Conservation (phyloP, 2,888 invertebrate genomes). For the Synanthedon myopaeformis region DNA sequence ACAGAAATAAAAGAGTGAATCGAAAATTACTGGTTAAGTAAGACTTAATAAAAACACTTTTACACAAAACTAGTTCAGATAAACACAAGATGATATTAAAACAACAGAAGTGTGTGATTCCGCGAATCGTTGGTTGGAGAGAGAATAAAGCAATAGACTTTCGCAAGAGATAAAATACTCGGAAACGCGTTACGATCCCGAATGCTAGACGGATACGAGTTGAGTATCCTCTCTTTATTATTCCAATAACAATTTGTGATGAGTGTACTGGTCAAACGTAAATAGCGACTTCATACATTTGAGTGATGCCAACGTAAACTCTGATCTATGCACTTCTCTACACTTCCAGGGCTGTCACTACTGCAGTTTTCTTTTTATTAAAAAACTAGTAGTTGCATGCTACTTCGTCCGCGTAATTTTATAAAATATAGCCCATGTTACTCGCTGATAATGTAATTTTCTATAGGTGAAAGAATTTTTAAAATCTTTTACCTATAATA, state of each 20-base stretch:
- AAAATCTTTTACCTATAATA: no score
- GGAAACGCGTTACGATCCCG: constrained; percentile 54
- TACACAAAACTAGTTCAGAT: constrained; percentile 38
- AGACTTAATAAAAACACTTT: constrained; percentile 1
- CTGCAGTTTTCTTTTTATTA: no score
- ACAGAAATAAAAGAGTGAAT: not conserved
- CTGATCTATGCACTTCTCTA: constrained; percentile 50
- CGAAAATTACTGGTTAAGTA: not conserved
- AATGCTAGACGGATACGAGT: constrained; percentile 50
- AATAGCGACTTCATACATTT: constrained; percentile 69
- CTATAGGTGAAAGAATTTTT: no score
- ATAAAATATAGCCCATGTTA: no score
- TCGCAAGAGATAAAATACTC: constrained; percentile 56
- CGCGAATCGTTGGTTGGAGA: constrained; percentile 30
- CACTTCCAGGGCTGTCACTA: constrained; percentile 36
- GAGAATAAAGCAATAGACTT: constrained; percentile 59
- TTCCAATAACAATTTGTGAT: constrained; percentile 70
- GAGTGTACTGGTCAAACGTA: constrained; percentile 69
- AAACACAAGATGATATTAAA: constrained; percentile 53
- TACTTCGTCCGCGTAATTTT: no score
- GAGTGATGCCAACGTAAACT: constrained; percentile 68
- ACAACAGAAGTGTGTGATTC: constrained; percentile 60
- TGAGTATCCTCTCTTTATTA: constrained; percentile 61
- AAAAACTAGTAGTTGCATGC: no score
- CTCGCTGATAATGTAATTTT: no score